Conservation (phyloP, 2,797 vertebrate species). For the Parambassis ranga region DNA sequence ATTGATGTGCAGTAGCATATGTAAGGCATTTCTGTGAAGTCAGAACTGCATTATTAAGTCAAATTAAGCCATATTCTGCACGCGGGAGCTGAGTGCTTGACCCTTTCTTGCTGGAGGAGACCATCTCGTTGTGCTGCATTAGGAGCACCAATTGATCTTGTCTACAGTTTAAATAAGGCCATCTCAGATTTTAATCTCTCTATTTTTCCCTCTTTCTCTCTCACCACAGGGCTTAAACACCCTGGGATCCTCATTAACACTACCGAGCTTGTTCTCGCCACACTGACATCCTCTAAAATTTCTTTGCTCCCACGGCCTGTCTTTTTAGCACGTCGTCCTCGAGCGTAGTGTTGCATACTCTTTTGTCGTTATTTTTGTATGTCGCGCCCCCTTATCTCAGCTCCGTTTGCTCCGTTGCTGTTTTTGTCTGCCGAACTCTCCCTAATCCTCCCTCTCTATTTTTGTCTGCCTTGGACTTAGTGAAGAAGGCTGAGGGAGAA, state of each 20-base stretch:
- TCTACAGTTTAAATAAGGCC: constrained; percentile 58
- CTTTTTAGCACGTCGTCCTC: constrained; percentile 1
- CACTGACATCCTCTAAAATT: constrained; percentile 3
- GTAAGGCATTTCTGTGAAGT: constrained; percentile 43
- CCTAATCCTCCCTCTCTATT: constrained; percentile 46
- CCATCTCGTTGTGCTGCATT: constrained; percentile 58
- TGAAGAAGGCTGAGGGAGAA: constrained; percentile 16
- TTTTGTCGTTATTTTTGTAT: constrained; percentile 40
- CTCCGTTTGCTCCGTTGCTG: constrained; percentile 11
- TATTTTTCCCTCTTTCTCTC: neutral
- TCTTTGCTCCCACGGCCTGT: neutral
- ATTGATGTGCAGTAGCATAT: constrained; percentile 14
- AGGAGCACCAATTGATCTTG: constrained; percentile 59
- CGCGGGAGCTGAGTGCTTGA: constrained; percentile 58
- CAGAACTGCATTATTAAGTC: constrained; percentile 53
- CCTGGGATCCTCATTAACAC: constrained; percentile 51
- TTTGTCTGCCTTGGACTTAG: constrained; percentile 33
- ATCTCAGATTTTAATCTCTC: constrained; percentile 38
- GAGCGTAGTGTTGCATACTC: neutral
- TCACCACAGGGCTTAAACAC: constrained; percentile 18
- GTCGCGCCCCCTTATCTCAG: constrained; percentile 29
- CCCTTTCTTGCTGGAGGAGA: constrained; percentile 46
- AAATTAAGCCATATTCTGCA: constrained; percentile 55
- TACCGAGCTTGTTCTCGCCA: constrained; percentile 2
- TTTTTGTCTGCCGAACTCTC: constrained; percentile 23